Evolutionary conservation across 2,113 vertebrate species (phyloP).

Genomic region (Gymnobelideus leadbeateri): DNA sequence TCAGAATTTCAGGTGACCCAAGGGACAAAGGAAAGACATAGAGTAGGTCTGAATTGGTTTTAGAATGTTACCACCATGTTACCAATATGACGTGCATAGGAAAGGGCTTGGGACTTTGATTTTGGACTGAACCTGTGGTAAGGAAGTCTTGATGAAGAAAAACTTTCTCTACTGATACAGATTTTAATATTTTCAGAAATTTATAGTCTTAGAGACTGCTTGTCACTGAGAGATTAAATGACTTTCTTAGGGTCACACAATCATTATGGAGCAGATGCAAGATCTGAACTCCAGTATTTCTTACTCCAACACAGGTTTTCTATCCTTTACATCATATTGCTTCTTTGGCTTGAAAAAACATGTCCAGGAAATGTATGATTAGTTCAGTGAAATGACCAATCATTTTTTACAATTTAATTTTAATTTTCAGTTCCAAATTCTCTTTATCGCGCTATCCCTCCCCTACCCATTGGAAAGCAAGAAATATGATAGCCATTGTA

Average conservation of each 20-base stretch:
- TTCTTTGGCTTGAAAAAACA: neutral
- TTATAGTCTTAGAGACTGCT: neutral
- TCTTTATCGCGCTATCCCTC: neutral
- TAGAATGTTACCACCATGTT: neutral
- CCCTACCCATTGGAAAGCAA: neutral
- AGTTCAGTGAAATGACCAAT: neutral
- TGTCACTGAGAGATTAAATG: neutral
- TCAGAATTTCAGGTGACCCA: neutral
- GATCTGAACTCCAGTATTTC: neutral
- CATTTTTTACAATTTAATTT: neutral
- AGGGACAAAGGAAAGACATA: neutral
- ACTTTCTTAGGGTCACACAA: neutral
- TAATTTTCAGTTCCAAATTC: neutral
- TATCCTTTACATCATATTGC: neutral
- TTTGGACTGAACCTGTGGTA: neutral
- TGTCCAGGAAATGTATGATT: neutral
- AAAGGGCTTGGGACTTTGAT: neutral
- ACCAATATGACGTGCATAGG: neutral
- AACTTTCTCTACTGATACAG: neutral
- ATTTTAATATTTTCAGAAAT: neutral
- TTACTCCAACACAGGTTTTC: neutral
- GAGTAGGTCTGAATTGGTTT: neutral
- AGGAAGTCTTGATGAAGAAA: neutral
- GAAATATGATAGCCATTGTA: neutral
- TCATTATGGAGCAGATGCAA: neutral